These are phyloP conservation scores for Tragelaphus strepsiceros DNA, from an alignment of 2,113 vertebrate species.

Conservation along the genomic window DNA sequence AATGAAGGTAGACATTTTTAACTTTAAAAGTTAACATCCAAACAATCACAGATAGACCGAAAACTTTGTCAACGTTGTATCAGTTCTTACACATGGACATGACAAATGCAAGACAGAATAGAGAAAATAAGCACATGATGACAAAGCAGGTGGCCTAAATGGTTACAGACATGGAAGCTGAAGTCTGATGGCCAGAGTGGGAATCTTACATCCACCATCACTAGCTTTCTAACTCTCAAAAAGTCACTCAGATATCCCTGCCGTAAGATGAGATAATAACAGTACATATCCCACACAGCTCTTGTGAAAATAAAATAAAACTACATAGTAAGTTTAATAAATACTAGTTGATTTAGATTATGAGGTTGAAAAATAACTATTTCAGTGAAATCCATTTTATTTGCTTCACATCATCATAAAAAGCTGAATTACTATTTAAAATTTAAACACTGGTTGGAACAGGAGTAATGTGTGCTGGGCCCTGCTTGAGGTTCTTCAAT, in stretches of 20 bases:
- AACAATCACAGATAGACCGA: background rate
- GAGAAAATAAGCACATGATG: background rate
- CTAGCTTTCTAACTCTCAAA: background rate
- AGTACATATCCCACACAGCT: background rate
- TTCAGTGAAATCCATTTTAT: background rate
- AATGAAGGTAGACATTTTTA: background rate
- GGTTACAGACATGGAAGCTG: background rate
- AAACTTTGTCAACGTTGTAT: background rate
- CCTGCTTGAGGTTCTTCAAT: background rate
- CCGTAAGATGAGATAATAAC: background rate
- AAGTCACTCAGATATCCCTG: background rate
- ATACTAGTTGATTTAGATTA: background rate
- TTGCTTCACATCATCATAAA: background rate
- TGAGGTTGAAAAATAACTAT: background rate
- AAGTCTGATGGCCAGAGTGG: background rate
- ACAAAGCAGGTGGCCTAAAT: background rate
- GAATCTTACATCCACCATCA: background rate
- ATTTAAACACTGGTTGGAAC: background rate
- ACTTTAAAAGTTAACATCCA: background rate
- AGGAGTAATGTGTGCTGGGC: background rate
- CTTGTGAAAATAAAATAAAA: background rate
- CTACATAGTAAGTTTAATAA: background rate
- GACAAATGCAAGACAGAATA: background rate
- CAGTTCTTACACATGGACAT: background rate
- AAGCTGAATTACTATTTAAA: conserved; percentile 22